Evolutionary conservation across 2,888 invertebrate species (phyloP), one percentile per base, ranked within the genome.

Genomic region (Formica aserva): DNA sequence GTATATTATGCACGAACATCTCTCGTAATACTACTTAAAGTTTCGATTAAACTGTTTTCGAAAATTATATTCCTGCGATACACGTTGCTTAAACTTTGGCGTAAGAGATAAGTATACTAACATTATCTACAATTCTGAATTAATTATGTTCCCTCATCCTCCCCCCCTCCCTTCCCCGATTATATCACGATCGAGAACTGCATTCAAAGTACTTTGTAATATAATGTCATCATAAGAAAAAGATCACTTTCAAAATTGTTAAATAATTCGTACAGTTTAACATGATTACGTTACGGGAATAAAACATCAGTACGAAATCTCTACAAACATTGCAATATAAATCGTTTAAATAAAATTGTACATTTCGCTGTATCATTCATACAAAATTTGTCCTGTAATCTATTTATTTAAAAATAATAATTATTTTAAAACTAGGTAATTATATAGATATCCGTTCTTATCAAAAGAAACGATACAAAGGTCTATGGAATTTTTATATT

Each of bases 21-120:
- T 65, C 52, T 38, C 35, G 48, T 38, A 63, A 38, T 26, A 48
- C 35, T 52, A 76, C 35, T 48, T 75, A 75, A 75, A 75, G 63
- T 75, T 65, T 26, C n/a, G 26, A 76, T 67, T 63, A 75, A 66
- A 18, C 52, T 29, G 52, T 45, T 66, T 29, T n/a, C 65, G 45
- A 48, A 63, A 77, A 69, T 71, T 41, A 41, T 41, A 3, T 3
- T 18, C 15, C n/a, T 32, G 32, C 11, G n/a, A 3, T 32, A 72
- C 38, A 29, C 15, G n/a, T 55, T 11, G 52, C 38, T 71, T 22
- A 18, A 52, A 38, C 18, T 52, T 66, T 38, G 2, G n/a, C 52
- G 9, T n/a, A 35, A 22, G n/a, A 29, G 38, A 32, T 9, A 32
- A 32, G 15, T 41, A n/a, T 4, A 8, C n/a, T 11, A 9, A 32